Conservation (phyloP, 2,113 vertebrate species). For the Pao palembangensis region DNA sequence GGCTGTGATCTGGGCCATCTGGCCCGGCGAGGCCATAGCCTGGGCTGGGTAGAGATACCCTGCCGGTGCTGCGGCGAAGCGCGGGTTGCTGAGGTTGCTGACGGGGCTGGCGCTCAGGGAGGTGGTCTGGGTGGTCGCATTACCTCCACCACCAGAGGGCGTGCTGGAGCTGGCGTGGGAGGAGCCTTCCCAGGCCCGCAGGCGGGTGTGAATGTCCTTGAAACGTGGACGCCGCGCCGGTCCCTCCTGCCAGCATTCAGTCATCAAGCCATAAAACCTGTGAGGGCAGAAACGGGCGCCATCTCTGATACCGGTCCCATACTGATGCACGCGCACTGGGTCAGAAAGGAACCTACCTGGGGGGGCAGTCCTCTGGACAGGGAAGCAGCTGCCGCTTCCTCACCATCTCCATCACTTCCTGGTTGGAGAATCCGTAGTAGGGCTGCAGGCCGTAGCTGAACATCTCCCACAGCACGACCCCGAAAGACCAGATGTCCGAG, state of each 20-base stretch:
- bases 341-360: constrained; percentile 52
- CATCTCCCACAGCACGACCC: constrained; percentile 96
- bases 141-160: constrained; percentile 92
- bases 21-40: constrained; percentile 79
- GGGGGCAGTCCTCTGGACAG: constrained; percentile 95
- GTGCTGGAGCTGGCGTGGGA: constrained; percentile 96
- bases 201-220: constrained; percentile 90
- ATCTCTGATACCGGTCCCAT: background rate
- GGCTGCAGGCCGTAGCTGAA: constrained; percentile 98
- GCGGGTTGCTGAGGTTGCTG: constrained; percentile 93
- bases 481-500: constrained; percentile 96
- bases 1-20: constrained; percentile 82
- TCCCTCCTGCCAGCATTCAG: constrained; percentile 97
- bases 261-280: constrained; percentile 92
- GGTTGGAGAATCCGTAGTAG: constrained; percentile 95
- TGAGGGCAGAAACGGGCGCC: background rate
- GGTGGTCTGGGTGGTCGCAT: constrained; percentile 97
- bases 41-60: constrained; percentile 90
- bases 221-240: constrained; percentile 87
- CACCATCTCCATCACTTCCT: constrained; percentile 98
- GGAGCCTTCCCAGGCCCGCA: constrained; percentile 94
- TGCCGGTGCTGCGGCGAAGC: constrained; percentile 79
- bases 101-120: constrained; percentile 96
- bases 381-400: constrained; percentile 92
- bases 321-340: background rate